Evolutionary conservation across 2,888 invertebrate species (phyloP), one percentile per base, ranked within the genome.

Genomic region (Branchellion lobata): DNA sequence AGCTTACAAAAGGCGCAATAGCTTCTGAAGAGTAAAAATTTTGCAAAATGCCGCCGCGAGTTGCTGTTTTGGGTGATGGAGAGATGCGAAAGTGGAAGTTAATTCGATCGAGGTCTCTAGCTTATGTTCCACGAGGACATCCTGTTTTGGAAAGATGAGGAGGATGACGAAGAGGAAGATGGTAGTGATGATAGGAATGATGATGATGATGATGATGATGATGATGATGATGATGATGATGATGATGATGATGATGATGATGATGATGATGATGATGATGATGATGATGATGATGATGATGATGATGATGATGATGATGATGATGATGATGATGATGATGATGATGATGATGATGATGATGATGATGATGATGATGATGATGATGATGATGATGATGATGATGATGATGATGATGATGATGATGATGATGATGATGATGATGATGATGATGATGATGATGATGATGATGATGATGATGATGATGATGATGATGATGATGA

Each of bases 381-480:
- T 27, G 34, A 77, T 27, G 47, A 34, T 36, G 69, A 68, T 27
- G 78, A 68, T 61, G 78, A 61, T 31, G 68, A 78, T 36, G 68
- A 68, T 31, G 61, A 77, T 29, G 77, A 77, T 31, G 74, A 73
- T 34, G 74, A 73, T 34, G 61, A 51, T 18, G 76, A 76, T 18
- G 53, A 76, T 76, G 76, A 71, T 76, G 76, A 71, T 76, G 76
- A 71, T 76, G 76, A 69, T 65, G 78, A 65, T 78, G 78, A 78
- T 78, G 78, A 78, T 78, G 78, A 78, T 78, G 78, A 74, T 78
- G 71, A 76, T 78, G 78, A 76, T 78, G 72, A 78, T 78, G 78
- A 78, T 78, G 72, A 78, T 78, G 78, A 78, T 78, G 69, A 78
- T 78, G 78, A 74, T 78, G 72, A 74, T 74, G 53, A 53, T 53